These are phyloP conservation scores for Xiphophorus birchmanni DNA, from an alignment of 2,797 vertebrate species.

Conservation along the genomic window DNA sequence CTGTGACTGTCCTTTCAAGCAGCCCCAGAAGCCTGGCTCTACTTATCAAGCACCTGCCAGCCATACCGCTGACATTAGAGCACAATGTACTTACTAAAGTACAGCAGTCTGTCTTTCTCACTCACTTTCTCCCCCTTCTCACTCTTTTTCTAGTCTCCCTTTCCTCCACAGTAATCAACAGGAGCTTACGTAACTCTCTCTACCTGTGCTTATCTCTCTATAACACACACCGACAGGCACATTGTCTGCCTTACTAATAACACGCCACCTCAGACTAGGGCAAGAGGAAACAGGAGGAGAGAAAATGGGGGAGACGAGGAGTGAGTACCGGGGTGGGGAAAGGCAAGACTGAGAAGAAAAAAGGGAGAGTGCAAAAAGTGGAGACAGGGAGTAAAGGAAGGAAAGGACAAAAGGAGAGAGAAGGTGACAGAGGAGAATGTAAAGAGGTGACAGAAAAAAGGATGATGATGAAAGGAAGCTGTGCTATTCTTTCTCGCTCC, in stretches of 20 bases:
- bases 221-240: constrained; percentile 80
- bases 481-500: constrained; percentile 67
- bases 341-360: constrained; percentile 43
- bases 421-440: constrained; percentile 68
- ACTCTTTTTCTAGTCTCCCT: constrained; percentile 58
- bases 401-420: constrained; percentile 68
- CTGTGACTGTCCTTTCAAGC: constrained; percentile 73
- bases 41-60: constrained; percentile 78
- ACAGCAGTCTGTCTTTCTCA: constrained; percentile 72
- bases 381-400: constrained; percentile 45
- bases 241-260: constrained; percentile 84
- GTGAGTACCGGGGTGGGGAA: constrained; percentile 24
- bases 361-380: constrained; percentile 41
- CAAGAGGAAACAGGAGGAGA: constrained; percentile 34
- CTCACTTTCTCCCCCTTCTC: constrained; percentile 53
- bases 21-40: constrained; percentile 61
- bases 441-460: constrained; percentile 68
- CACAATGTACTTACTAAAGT: constrained; percentile 78
- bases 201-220: constrained; percentile 85
- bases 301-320: constrained; percentile 31
- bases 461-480: constrained; percentile 76
- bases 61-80: constrained; percentile 74
- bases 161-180: constrained; percentile 81
- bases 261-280: constrained; percentile 64
- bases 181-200: constrained; percentile 83